A percentile compares a stretch with the other conserved stretches of the same genome.
Conservation (phyloP, 1,140 invertebrate species). For the Brachionus rubens region DNA sequence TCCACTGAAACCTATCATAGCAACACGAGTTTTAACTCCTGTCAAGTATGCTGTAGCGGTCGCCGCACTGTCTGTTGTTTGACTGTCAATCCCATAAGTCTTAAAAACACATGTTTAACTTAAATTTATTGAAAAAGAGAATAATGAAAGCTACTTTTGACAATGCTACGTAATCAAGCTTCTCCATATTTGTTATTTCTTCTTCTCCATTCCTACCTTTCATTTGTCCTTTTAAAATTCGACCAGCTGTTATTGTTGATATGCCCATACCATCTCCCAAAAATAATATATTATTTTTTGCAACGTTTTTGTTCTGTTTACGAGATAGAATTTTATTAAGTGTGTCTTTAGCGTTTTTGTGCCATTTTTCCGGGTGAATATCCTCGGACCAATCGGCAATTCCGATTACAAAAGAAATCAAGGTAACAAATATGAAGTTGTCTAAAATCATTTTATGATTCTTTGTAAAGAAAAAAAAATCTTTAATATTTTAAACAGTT, state of each 20-base stretch:
- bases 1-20: constrained; percentile 72
- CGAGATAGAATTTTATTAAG: neutral
- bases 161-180: constrained; percentile 47
- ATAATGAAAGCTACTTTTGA: constrained; percentile 26
- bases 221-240: constrained; percentile 70
- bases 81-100: constrained; percentile 82
- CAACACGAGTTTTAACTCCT: constrained; percentile 79
- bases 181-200: constrained; percentile 20
- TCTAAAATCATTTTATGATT: no score
- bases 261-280: constrained; percentile 90
- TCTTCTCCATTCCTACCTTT: constrained; percentile 67
- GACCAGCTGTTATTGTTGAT: constrained; percentile 77
- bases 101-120: constrained; percentile 74
- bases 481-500: no score
- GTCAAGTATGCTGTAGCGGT: constrained; percentile 80
- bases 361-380: neutral
- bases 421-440: no score
- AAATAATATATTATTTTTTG: constrained; percentile 86
- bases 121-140: constrained; percentile 53
- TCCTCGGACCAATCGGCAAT: constrained; percentile 27
- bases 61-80: constrained; percentile 84
- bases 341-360: neutral
- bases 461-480: no score
- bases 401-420: no score
- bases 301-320: constrained; percentile 56